Evolutionary conservation across 2,113 vertebrate genomes (phyloP).

Genomic region (Psophia crepitans): DNA sequence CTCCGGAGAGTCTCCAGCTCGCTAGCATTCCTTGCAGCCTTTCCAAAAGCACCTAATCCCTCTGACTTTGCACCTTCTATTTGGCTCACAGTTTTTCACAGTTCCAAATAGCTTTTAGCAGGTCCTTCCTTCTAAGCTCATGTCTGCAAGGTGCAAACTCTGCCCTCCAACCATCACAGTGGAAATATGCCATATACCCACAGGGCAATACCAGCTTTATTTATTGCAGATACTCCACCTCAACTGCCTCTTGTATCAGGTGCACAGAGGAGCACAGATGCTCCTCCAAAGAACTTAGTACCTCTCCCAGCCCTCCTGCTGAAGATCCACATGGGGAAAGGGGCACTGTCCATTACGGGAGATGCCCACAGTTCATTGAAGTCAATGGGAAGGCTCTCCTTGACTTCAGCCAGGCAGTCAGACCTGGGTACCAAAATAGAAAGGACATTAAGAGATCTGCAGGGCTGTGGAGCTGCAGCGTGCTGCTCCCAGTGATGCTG

Average conservation of each 20-base stretch:
- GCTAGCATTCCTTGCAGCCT: background rate
- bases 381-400: background rate
- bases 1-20: background rate
- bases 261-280: background rate
- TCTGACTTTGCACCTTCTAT: background rate
- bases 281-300: background rate
- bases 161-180: background rate
- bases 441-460: background rate
- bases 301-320: background rate
- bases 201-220: background rate
- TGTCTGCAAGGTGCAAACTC: background rate
- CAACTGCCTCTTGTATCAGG: background rate
- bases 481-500: background rate
- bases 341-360: background rate
- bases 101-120: background rate
- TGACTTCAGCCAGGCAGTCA: background rate
- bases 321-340: background rate
- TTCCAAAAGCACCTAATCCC: background rate
- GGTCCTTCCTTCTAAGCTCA: background rate
- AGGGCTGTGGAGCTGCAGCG: background rate
- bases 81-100: background rate
- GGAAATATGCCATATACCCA: background rate
- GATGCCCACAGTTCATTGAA: fast-evolving
- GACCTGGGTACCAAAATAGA: background rate
- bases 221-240: fast-evolving